Conservation (phyloP, 2,113 vertebrate genomes). For the Telmatochromis sp. region DNA sequence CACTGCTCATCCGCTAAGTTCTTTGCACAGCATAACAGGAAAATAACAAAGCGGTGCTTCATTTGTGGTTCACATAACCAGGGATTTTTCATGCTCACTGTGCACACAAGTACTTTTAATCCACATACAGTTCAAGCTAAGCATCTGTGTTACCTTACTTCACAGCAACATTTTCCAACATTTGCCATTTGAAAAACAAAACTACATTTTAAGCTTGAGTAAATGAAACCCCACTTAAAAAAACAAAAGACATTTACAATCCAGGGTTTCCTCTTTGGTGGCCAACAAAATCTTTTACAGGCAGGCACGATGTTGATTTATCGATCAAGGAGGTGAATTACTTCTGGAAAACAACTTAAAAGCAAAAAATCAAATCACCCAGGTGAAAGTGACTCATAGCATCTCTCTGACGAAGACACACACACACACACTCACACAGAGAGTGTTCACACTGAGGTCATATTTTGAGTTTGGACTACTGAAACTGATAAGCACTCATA, state of each 20-base stretch:
- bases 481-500: slow-evolving; percentile 37
- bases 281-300: not conserved
- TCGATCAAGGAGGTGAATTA: not conserved
- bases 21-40: not conserved
- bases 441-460: not conserved
- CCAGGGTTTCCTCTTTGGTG: not conserved
- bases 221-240: not conserved
- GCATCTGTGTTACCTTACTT: not conserved
- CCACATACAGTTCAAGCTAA: not conserved
- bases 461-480: not conserved
- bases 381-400: not conserved
- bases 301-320: not conserved
- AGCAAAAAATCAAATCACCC: not conserved
- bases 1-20: not conserved
- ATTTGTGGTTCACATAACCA: not conserved
- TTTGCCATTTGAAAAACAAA: not conserved
- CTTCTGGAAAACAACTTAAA: not conserved
- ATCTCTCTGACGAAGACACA: not conserved
- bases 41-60: not conserved
- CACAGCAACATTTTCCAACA: not conserved
- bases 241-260: not conserved
- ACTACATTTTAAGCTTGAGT: not conserved
- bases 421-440: not conserved
- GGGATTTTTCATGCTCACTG: not conserved
- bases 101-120: not conserved